Base-by-base conservation (phyloP, 2,797 vertebrate genomes). In the Mergus octosetaceus region DNA sequence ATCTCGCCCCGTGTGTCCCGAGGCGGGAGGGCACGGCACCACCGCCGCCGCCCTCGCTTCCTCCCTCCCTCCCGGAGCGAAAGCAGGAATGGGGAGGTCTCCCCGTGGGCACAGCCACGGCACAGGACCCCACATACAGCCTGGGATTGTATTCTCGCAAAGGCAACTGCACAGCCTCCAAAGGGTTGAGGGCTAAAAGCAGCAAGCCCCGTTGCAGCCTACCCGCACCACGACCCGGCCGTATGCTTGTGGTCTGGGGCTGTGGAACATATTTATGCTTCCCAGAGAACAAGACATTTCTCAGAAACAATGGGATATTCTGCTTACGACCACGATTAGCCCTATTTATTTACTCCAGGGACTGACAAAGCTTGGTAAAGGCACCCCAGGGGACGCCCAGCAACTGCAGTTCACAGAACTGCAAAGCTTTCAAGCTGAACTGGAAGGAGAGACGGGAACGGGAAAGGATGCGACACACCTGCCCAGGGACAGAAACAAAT, bases 121-220 rank as follows among this genome's bases (percentile, higher is more conserved):
- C 10, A 0, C 1, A 49, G 74, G 53, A 77, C 28, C 56, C 12
- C 1, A 10, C 15, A 16, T 14, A 58, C 2, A 25, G 16, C 21
- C 36, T 0, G 0, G 0, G 1, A 36, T 11, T 41, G 56, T 6
- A 11, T 43, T 53, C 76, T 87, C 2, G 0, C 53, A 70, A 57
- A 93, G 60, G 25, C 47, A 53, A 39, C 22, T 16, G n/a, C 27
- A 47, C 28, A 84, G 27, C 20, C 41, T 78, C 25, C 75, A 49
- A 49, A 68, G 53, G 49, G 28, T 65, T 2, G 1, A 87, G 38
- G 69, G 65, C 28, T 47, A 4, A 0, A 58, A 9, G 1, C 1
- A 87, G 56, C 30, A 79, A 45, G 5, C 28, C 16, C 45, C 2
- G 1, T 32, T 87, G 70, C 24, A 49, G 24, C 28, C 76, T 56